Conservation (phyloP, 2,113 vertebrate genomes). For the Sorex araneus region DNA sequence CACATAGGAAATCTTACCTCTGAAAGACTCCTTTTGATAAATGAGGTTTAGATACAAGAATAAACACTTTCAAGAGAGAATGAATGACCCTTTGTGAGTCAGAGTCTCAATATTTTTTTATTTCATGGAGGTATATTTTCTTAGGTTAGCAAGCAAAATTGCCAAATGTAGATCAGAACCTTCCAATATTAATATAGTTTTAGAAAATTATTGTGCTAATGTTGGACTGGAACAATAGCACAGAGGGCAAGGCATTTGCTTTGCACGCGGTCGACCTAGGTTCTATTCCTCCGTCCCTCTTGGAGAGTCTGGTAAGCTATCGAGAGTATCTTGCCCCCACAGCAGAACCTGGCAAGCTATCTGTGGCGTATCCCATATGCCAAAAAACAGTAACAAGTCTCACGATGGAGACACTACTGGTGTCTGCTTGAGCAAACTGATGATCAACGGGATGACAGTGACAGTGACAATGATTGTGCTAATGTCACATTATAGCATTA, state of each 20-base stretch:
- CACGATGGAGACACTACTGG: too few species aligned
- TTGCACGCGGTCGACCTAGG: too few species aligned
- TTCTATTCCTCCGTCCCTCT: too few species aligned
- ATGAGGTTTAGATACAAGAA: not conserved
- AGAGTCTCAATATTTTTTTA: not conserved
- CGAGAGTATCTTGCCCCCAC: too few species aligned
- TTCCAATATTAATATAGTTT: slow-evolving; percentile 12
- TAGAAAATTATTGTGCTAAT: not conserved
- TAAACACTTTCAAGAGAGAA: not conserved
- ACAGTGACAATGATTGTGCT: not conserved
- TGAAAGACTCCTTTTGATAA: not conserved
- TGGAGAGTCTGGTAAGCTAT: too few species aligned
- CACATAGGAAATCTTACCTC: not conserved
- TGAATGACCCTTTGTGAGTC: not conserved
- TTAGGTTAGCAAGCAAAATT: not conserved
- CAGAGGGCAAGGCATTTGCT: too few species aligned
- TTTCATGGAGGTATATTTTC: not conserved
- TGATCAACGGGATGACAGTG: too few species aligned
- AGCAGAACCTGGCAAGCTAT: too few species aligned
- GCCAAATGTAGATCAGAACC: not conserved
- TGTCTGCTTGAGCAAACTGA: too few species aligned
- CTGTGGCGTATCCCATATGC: too few species aligned
- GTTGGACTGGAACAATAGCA: too few species aligned
- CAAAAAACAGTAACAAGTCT: too few species aligned
- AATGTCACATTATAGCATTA: not conserved